Evolutionary conservation across 64 coral and sea anemone genomes (phyloP).

Genomic region (Stichodactyla mertensii): DNA sequence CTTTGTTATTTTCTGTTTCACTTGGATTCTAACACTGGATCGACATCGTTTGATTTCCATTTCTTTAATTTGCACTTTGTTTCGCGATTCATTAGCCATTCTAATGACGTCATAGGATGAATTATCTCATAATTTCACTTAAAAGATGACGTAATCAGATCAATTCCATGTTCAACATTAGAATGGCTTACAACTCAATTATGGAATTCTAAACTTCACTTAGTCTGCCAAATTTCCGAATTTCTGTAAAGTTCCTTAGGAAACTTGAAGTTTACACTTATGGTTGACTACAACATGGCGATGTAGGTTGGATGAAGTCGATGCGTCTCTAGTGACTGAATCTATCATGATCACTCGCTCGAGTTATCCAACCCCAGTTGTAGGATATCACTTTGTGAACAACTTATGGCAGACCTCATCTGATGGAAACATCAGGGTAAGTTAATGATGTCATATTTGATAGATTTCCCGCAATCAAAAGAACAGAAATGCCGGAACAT

Average conservation of each 20-base stretch:
- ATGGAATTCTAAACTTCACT: neutral
- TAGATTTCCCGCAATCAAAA: neutral
- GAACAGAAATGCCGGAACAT: neutral
- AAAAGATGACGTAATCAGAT: neutral
- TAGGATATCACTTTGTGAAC: conserved; percentile 6
- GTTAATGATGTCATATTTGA: neutral
- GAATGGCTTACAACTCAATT: neutral
- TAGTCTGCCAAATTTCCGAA: neutral
- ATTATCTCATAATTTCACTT: neutral
- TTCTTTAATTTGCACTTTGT: too few species aligned
- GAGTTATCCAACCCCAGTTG: neutral
- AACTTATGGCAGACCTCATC: neutral
- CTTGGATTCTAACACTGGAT: too few species aligned
- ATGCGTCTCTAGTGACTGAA: neutral
- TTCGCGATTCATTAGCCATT: neutral
- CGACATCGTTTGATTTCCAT: too few species aligned
- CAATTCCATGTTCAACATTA: neutral
- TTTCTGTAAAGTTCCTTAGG: conserved; percentile 1
- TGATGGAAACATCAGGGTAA: neutral
- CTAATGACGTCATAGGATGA: neutral
- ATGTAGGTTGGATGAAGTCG: neutral
- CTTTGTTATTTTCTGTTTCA: too few species aligned
- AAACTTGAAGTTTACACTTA: neutral
- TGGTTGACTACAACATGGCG: neutral
- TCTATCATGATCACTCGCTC: neutral